phyloP scores from a whole-genome alignment of 2,797 vertebrate genomes.

The Allobates femoralis region DNA sequence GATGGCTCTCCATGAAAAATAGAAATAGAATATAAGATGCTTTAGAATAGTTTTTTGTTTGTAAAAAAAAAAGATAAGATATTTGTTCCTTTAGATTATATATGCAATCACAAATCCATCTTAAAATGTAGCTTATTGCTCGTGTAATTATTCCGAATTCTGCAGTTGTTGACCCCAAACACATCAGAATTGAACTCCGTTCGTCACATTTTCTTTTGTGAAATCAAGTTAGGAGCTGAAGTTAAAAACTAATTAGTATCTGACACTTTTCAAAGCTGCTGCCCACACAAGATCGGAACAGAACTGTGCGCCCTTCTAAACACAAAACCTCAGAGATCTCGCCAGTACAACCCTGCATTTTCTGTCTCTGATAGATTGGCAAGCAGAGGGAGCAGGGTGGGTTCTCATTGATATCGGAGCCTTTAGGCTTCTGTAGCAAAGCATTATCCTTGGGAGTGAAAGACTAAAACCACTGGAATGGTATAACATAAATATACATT shows the following conservation, averaged over 20 bases:
- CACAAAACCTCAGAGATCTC: neutral
- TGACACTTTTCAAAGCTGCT: constrained; percentile 26
- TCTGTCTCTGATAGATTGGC: neutral
- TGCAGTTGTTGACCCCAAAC: neutral
- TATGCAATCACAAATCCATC: neutral
- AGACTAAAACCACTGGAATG: neutral
- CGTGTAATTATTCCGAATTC: neutral
- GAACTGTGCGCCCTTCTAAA: neutral
- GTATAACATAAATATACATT: neutral
- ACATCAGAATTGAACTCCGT: neutral
- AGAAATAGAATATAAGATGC: too few species aligned
- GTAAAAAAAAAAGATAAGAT: too few species aligned
- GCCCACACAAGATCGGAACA: constrained; percentile 9
- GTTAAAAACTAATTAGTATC: constrained; percentile 23
- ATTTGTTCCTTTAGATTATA: too few species aligned
- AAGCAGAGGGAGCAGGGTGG: neutral
- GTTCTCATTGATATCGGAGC: neutral
- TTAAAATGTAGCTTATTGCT: neutral
- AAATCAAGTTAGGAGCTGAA: constrained; percentile 7
- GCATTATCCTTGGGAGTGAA: neutral
- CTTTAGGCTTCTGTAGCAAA: neutral
- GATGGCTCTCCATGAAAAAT: too few species aligned
- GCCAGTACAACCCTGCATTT: neutral
- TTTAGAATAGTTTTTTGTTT: too few species aligned
- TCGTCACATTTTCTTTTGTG: neutral